phyloP scores from a whole-genome alignment of 30 jellyfish, hydroid and myxozoan species.

The Hydractinia symbiolongicarpus region DNA sequence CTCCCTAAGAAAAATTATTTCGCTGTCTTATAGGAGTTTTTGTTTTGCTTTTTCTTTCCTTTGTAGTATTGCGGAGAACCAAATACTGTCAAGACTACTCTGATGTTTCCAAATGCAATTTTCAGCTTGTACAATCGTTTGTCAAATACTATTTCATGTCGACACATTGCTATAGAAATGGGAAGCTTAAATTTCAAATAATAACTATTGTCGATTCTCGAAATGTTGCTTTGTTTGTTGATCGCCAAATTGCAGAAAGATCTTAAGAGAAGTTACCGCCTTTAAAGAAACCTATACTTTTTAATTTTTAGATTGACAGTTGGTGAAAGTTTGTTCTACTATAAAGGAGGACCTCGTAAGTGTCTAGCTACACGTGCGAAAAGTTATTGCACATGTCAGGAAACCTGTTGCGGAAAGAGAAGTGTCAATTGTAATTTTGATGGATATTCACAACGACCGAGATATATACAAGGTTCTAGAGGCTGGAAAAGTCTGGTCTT shows the following conservation, averaged over 20 bases:
- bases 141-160: too few species aligned
- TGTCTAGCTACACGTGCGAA: slow-evolving; percentile 61
- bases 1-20: too few species aligned
- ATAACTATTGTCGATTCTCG: neutral
- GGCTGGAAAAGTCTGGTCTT: slow-evolving; percentile 50
- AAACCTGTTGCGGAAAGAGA: slow-evolving; percentile 60
- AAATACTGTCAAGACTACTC: too few species aligned
- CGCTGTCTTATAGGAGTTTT: too few species aligned
- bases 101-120: too few species aligned
- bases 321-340: slow-evolving; percentile 59
- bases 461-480: slow-evolving; percentile 36
- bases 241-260: slow-evolving; percentile 3
- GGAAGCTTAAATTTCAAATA: neutral
- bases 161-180: neutral
- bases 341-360: slow-evolving; percentile 40
- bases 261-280: too few species aligned
- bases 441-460: slow-evolving; percentile 57
- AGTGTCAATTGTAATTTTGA: slow-evolving; percentile 58
- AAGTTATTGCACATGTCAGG: slow-evolving; percentile 71
- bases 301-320: neutral
- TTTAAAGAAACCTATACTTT: neutral
- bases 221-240: slow-evolving; percentile 1
- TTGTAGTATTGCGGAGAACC: too few species aligned
- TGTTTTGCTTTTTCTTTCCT: too few species aligned
- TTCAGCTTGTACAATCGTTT: too few species aligned